phyloP scores from a whole-genome alignment of 2,797 vertebrate species.

The Acanthurus tractus region DNA sequence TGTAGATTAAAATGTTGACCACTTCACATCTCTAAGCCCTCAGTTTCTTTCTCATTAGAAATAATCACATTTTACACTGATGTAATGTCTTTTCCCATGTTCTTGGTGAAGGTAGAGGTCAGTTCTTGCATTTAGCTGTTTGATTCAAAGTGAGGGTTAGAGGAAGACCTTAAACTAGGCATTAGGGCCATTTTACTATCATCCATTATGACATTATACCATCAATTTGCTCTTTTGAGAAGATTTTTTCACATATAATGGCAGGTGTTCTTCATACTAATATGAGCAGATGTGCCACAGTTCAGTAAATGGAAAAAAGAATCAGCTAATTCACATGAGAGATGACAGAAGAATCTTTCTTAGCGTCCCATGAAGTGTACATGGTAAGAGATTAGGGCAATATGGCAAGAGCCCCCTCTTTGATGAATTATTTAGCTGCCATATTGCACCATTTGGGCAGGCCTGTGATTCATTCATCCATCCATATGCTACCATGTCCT shows the following conservation, averaged over 20 bases:
- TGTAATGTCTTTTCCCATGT: not conserved
- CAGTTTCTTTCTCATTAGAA: not conserved
- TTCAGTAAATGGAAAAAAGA: not conserved
- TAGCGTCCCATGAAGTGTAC: conserved; percentile 32
- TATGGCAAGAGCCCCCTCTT: conserved; percentile 57
- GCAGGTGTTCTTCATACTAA: conserved; percentile 29
- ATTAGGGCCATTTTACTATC: conserved; percentile 18
- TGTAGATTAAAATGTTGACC: conserved; percentile 9
- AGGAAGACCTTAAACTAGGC: not conserved
- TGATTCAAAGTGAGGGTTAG: not conserved
- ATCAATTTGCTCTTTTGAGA: not conserved
- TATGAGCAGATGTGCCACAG: not conserved
- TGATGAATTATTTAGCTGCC: conserved; percentile 81
- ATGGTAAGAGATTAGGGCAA: conserved; percentile 60
- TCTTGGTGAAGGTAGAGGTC: conserved; percentile 6
- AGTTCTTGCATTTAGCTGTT: not conserved
- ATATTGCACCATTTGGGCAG: conserved; percentile 77
- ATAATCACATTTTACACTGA: not conserved
- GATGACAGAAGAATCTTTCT: conserved; percentile 17
- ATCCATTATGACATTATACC: not conserved
- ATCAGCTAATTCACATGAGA: conserved; percentile 8
- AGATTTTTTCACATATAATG: not conserved
- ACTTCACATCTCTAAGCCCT: not conserved
- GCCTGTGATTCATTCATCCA: conserved; percentile 66
- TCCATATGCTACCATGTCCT: conserved; percentile 66